phyloP scores from a whole-genome alignment of 2,113 vertebrate species.

The Tachycineta bicolor region DNA sequence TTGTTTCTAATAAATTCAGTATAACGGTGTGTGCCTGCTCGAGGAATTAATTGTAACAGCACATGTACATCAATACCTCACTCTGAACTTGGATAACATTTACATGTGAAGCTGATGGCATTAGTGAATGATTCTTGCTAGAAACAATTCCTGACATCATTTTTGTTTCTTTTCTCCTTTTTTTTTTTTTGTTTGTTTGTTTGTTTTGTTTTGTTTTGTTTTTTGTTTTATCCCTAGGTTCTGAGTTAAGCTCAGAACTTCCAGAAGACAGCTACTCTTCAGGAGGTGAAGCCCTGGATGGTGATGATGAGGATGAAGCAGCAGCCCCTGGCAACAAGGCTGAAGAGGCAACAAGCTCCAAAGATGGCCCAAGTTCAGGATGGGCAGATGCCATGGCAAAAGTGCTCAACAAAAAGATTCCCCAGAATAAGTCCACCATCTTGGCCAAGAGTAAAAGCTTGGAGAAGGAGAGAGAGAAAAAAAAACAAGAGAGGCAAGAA shows the following conservation, averaged over 20 bases:
- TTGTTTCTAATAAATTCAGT: background rate
- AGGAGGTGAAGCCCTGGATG: conserved; percentile 57
- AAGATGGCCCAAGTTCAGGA: conserved; percentile 70
- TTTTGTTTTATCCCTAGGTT: background rate
- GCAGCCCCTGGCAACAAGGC: background rate
- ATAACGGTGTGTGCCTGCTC: background rate
- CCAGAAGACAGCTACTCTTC: conserved; percentile 57
- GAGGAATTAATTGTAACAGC: background rate
- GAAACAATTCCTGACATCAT: background rate
- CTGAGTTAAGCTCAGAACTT: conserved; percentile 44
- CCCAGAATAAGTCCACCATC: conserved; percentile 77
- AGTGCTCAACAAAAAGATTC: conserved; percentile 85
- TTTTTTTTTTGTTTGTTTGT: background rate
- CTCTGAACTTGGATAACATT: background rate
- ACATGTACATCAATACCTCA: background rate
- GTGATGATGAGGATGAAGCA: conserved; percentile 69
- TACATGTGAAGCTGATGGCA: background rate
- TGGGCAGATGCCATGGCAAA: conserved; percentile 98
- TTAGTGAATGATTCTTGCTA: background rate
- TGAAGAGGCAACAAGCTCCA: conserved; percentile 5
- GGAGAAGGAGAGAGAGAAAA: conserved; percentile 81
- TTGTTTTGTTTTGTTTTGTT: background rate
- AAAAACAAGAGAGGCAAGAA: conserved; percentile 79
- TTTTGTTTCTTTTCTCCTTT: background rate
- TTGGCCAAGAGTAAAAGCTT: conserved; percentile 86